Percentiles rank a stretch among this genome's conserved stretches.
phyloP scores from a whole-genome alignment of 2,113 vertebrate genomes.

The Rhynchomys soricoides region DNA sequence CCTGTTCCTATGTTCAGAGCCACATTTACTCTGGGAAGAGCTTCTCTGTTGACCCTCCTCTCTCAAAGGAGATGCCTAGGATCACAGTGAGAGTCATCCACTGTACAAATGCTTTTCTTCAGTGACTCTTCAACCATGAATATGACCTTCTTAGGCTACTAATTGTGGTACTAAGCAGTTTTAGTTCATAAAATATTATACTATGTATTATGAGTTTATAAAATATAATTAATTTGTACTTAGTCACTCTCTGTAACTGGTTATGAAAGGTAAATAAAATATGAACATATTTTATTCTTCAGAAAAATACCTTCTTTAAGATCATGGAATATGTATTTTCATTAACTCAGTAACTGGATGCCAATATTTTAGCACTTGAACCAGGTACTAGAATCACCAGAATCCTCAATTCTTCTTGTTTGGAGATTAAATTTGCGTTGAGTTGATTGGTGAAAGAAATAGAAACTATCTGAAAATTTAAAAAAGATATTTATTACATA shows the following conservation, averaged over 20 bases:
- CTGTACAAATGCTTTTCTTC: neutral
- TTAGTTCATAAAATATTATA: neutral
- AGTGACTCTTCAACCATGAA: neutral
- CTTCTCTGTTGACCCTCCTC: no score
- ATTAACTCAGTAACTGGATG: no score
- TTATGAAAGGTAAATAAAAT: slow-evolving; percentile 21
- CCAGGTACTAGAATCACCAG: slow-evolving; percentile 89
- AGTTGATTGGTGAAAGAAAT: slow-evolving; percentile 88
- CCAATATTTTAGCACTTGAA: slow-evolving; percentile 89
- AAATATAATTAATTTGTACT: neutral
- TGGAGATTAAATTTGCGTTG: slow-evolving; percentile 90
- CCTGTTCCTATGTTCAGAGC: neutral
- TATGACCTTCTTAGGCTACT: neutral
- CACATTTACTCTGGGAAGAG: neutral
- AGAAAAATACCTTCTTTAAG: no score
- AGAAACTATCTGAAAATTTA: slow-evolving; percentile 88
- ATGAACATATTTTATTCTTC: neutral
- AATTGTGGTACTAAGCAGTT: neutral
- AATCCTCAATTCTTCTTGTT: slow-evolving; percentile 85
- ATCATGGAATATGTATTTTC: no score
- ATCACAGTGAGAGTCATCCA: neutral
- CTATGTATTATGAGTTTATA: neutral
- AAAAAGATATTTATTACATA: slow-evolving; percentile 21
- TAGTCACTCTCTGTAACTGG: neutral
- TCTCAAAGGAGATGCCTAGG: neutral